Conservation (phyloP, 1,140 invertebrate species). For the Zaprionus vittiger region DNA sequence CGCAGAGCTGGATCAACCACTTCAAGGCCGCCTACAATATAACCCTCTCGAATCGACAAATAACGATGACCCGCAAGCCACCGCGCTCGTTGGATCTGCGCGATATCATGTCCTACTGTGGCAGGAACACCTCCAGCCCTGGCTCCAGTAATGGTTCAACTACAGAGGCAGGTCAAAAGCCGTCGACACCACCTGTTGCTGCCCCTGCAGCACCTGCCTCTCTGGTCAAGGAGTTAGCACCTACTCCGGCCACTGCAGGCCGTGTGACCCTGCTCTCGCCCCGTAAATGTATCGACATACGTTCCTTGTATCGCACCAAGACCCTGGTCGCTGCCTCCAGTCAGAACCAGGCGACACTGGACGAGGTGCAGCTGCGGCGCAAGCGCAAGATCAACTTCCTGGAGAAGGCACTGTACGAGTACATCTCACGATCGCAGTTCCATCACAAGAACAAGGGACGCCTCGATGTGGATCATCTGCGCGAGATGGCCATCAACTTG, state of each 20-base stretch:
- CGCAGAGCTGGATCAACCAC: conserved; percentile 70
- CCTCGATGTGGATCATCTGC: conserved; percentile 59
- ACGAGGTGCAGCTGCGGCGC: conserved; percentile 56
- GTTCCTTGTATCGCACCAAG: conserved; percentile 62
- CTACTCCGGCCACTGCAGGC: background rate
- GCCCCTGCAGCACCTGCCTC: background rate
- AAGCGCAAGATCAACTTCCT: conserved; percentile 72
- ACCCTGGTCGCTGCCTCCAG: conserved; percentile 49
- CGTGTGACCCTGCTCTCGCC: background rate
- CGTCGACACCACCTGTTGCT: background rate
- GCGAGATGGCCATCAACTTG: conserved; percentile 61
- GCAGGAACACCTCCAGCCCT: conserved; percentile 47
- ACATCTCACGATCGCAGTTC: conserved; percentile 64
- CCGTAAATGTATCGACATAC: conserved; percentile 33
- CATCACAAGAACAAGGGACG: conserved; percentile 64
- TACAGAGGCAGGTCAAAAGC: conserved; percentile 4
- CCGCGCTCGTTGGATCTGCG: conserved; percentile 67
- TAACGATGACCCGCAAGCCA: conserved; percentile 64
- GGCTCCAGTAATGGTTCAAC: conserved; percentile 3
- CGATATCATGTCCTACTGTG: conserved; percentile 79
- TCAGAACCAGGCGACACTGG: conserved; percentile 65
- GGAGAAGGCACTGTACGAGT: conserved; percentile 69
- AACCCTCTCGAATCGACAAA: conserved; percentile 73
- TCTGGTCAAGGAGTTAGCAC: background rate
- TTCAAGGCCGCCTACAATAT: conserved; percentile 78